phyloP scores from a whole-genome alignment of 2,888 invertebrate species.

The Kuschelorhynchus macadamiae region DNA sequence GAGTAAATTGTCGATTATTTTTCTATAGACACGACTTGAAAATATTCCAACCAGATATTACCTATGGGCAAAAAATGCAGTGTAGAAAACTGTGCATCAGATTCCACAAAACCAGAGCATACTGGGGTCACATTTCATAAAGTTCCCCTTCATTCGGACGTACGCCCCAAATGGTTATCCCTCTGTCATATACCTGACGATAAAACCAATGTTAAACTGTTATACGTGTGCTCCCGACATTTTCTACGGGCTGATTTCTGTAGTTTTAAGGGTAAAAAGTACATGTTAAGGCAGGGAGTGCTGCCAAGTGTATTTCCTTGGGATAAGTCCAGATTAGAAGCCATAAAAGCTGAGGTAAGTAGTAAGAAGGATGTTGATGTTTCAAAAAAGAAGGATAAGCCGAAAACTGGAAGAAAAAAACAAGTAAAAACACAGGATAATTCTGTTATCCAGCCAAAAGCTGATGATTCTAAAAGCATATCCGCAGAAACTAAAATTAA shows the following conservation, averaged over 20 bases:
- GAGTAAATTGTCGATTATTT: no score
- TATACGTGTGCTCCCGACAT: slow-evolving; percentile 82
- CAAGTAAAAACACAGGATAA: not conserved
- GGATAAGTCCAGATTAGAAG: slow-evolving; percentile 66
- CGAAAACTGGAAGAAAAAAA: slow-evolving; percentile 5
- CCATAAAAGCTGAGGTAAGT: slow-evolving; percentile 58
- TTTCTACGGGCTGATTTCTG: slow-evolving; percentile 82
- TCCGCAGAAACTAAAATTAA: slow-evolving; percentile 8
- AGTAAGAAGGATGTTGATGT: slow-evolving; percentile 51
- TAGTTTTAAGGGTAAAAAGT: slow-evolving; percentile 78
- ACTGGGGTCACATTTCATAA: slow-evolving; percentile 83
- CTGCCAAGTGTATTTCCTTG: slow-evolving; percentile 82
- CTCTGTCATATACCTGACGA: slow-evolving; percentile 73
- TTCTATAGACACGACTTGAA: no score
- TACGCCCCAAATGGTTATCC: slow-evolving; percentile 77
- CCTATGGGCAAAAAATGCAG: slow-evolving; percentile 79
- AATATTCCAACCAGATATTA: no score
- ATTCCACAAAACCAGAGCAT: slow-evolving; percentile 75
- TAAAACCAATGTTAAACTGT: slow-evolving; percentile 72
- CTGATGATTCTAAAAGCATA: slow-evolving; percentile 21
- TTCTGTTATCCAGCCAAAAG: not conserved
- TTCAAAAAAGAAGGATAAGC: slow-evolving; percentile 24
- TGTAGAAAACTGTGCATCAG: slow-evolving; percentile 75
- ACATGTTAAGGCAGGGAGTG: slow-evolving; percentile 79
- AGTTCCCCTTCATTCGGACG: slow-evolving; percentile 76